These are phyloP conservation scores for Clarias laeviceps DNA, from an alignment of 2,797 vertebrate species.

Conservation along the genomic window DNA sequence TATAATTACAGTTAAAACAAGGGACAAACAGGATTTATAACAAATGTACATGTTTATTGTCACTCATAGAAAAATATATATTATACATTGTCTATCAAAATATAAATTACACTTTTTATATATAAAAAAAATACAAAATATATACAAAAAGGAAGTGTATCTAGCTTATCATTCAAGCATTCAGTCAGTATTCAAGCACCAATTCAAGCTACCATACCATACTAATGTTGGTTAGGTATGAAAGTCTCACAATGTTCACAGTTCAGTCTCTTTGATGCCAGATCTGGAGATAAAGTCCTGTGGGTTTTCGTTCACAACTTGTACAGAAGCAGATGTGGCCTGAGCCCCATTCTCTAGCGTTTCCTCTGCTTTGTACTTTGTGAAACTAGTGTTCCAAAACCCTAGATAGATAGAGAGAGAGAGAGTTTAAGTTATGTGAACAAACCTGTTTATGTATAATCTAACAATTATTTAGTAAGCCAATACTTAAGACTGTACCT, in stretches of 20 bases:
- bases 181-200: conserved; percentile 18
- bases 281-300: neutral
- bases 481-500: conserved; percentile 56
- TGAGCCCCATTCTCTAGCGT: conserved; percentile 20
- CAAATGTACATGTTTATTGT: conserved; percentile 1
- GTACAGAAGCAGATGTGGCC: neutral
- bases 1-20: conserved; percentile 7
- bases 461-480: neutral
- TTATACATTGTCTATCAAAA: neutral
- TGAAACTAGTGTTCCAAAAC: conserved; percentile 67
- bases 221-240: neutral
- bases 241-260: conserved; percentile 45
- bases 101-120: neutral
- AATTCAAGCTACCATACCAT: neutral
- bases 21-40: neutral
- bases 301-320: conserved; percentile 41
- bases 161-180: conserved; percentile 10
- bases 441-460: neutral
- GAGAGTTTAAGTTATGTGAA: neutral
- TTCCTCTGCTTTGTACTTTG: conserved; percentile 64
- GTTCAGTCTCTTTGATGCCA: conserved; percentile 72
- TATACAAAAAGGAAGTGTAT: neutral
- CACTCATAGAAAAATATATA: conserved; percentile 3
- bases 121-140: conserved; percentile 1
- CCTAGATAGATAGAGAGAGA: conserved; percentile 55